Conservation (phyloP, 2,888 invertebrate genomes). For the Celastrina argiolus region DNA sequence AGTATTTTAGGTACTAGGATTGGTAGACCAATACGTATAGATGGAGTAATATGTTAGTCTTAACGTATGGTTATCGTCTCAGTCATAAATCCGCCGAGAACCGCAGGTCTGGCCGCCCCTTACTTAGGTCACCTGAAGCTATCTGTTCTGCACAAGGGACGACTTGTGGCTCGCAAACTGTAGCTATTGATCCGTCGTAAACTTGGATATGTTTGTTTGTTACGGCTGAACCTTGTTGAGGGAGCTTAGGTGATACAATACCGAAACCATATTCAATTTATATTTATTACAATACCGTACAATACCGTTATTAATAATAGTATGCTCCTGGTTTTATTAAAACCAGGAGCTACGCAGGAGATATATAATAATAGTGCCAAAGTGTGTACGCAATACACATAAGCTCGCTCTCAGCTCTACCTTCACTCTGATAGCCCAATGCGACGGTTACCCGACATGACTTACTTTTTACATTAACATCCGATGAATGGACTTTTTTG, state of each 20-base stretch:
- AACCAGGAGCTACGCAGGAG: no score
- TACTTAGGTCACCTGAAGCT: constrained; percentile 6
- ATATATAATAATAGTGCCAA: no score
- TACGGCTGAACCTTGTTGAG: background rate
- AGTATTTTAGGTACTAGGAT: background rate
- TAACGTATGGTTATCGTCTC: constrained; percentile 13
- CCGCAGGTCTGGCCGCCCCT: constrained; percentile 6
- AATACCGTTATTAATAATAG: no score
- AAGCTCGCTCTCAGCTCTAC: no score
- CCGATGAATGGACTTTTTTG: no score
- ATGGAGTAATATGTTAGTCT: background rate
- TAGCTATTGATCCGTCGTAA: background rate
- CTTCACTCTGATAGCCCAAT: no score
- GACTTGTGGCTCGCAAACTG: constrained; percentile 3
- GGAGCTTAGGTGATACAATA: background rate
- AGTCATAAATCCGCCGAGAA: constrained; percentile 15
- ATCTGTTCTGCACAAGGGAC: constrained; percentile 12
- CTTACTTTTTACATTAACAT: no score
- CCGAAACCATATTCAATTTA: no score
- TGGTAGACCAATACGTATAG: background rate
- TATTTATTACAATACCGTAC: no score
- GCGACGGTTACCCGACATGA: no score
- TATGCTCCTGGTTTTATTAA: no score
- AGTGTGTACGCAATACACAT: no score
- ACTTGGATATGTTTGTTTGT: background rate